A percentile compares a stretch with the other conserved stretches of the same genome.
Evolutionary conservation across 2,888 invertebrate species (phyloP).

Genomic region (Aphodius sticticus): DNA sequence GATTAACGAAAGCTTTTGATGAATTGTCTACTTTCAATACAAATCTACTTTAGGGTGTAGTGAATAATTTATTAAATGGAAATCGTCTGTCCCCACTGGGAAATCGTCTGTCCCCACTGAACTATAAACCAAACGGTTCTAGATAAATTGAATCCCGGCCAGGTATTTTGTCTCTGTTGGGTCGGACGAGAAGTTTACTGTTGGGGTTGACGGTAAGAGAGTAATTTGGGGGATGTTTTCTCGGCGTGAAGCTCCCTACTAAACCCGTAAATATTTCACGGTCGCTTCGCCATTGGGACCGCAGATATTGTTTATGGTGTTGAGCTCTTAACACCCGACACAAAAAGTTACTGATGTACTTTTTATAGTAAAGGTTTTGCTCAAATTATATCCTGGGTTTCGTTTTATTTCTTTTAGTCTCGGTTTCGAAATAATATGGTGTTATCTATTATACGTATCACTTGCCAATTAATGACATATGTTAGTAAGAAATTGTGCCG

Average conservation of each 20-base stretch:
- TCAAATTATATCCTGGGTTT: too few species aligned
- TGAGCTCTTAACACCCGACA: neutral
- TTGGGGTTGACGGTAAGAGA: neutral
- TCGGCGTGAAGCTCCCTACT: neutral
- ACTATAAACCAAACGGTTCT: neutral
- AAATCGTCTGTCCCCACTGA: neutral
- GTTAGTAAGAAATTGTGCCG: neutral
- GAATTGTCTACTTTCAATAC: neutral
- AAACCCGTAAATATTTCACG: neutral
- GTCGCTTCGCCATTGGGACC: neutral
- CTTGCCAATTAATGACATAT: neutral
- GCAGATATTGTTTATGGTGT: neutral
- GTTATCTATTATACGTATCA: too few species aligned
- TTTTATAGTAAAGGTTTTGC: neutral
- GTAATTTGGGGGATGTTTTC: neutral
- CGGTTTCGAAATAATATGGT: too few species aligned
- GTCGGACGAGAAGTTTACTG: neutral
- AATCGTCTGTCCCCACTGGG: neutral
- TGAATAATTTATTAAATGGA: conserved; percentile 4
- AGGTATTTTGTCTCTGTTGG: neutral
- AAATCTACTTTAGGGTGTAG: neutral
- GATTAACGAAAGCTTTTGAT: too few species aligned
- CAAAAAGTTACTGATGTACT: neutral
- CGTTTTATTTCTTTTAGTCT: too few species aligned
- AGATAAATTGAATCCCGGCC: neutral